phyloP scores from a whole-genome alignment of 2,797 vertebrate genomes.

The Psittacula echo region DNA sequence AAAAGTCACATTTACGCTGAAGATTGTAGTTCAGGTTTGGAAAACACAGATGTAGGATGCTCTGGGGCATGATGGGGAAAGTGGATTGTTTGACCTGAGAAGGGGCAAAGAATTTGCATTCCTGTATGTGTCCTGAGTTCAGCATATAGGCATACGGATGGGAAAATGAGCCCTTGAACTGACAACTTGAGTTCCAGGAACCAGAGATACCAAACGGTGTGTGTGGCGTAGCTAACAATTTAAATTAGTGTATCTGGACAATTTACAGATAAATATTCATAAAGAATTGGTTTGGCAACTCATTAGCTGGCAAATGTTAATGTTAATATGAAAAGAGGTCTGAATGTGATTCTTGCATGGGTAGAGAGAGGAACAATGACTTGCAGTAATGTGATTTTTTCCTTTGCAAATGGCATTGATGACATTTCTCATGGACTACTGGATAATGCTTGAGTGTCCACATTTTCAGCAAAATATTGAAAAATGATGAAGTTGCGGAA shows the following conservation, averaged over 20 bases:
- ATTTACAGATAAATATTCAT: not conserved
- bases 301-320: not conserved
- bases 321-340: not conserved
- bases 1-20: not conserved
- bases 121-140: not conserved
- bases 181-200: not conserved
- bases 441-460: rapidly evolving
- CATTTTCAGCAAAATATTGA: not conserved
- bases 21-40: not conserved
- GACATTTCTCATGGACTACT: not conserved
- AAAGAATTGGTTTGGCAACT: not conserved
- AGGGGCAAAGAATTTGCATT: not conserved
- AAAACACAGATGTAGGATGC: not conserved
- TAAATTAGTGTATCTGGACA: not conserved
- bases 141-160: not conserved
- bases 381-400: not conserved
- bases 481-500: not conserved
- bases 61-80: not conserved
- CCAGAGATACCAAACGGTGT: not conserved
- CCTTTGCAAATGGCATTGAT: not conserved
- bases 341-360: not conserved
- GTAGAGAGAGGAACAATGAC: not conserved
- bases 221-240: not conserved
- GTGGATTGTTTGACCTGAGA: not conserved
- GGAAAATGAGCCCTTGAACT: not conserved